phyloP scores from a whole-genome alignment of 30 jellyfish, hydroid and myxozoan genomes.

The Cassiopea andromeda region DNA sequence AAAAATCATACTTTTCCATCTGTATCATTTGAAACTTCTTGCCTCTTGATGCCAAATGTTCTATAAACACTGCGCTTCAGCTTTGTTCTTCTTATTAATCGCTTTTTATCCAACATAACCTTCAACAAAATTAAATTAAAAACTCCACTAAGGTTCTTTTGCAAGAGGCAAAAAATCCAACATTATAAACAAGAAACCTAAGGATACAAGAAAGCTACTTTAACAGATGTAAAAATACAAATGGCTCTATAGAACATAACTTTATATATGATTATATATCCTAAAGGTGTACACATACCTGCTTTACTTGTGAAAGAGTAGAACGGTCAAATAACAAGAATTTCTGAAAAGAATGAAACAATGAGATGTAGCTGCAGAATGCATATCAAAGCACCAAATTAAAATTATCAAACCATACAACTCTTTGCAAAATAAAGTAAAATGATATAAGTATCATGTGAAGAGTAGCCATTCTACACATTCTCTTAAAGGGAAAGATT shows the following conservation, averaged over 20 bases:
- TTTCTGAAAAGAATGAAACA: conserved; percentile 34
- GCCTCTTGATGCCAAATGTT: conserved; percentile 55
- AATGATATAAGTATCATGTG: too few species aligned
- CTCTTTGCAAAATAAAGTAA: too few species aligned
- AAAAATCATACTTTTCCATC: background rate
- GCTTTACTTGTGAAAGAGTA: conserved; percentile 72
- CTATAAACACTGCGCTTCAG: conserved; percentile 76
- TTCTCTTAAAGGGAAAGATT: too few species aligned
- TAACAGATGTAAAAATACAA: too few species aligned
- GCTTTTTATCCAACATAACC: conserved; percentile 79
- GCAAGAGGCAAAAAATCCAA: background rate
- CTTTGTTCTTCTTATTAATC: conserved; percentile 85
- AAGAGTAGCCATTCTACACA: too few species aligned
- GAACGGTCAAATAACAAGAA: conserved; percentile 84
- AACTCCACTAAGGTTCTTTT: background rate
- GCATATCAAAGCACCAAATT: background rate
- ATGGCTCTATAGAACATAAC: too few species aligned
- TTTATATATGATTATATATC: too few species aligned
- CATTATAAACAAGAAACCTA: too few species aligned
- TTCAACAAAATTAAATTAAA: background rate
- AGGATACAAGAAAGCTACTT: too few species aligned
- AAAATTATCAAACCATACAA: background rate
- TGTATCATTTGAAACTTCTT: conserved; percentile 2
- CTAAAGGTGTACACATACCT: conserved; percentile 28
- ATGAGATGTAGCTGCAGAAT: too few species aligned